Evolutionary conservation across 2,113 vertebrate genomes (phyloP).

Genomic region (Melanotaenia duboulayi): DNA sequence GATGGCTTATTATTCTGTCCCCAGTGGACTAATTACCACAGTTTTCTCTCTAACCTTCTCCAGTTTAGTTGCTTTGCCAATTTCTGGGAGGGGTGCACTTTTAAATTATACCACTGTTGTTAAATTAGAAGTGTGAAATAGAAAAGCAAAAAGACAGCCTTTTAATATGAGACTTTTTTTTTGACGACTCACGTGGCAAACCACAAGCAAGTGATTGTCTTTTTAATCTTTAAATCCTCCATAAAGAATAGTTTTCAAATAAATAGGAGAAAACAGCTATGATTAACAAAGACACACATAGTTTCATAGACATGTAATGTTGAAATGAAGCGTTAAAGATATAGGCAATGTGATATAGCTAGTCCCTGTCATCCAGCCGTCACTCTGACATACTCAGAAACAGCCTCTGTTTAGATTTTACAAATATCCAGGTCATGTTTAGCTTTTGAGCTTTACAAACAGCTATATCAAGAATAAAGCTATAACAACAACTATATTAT

Average conservation of each 20-base stretch:
- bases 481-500: constrained; percentile 57
- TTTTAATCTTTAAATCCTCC: constrained; percentile 77
- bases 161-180: neutral
- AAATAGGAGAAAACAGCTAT: constrained; percentile 78
- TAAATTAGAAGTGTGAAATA: constrained; percentile 34
- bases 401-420: constrained; percentile 47
- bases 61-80: constrained; percentile 71
- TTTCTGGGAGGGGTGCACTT: constrained; percentile 41
- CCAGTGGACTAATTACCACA: constrained; percentile 78
- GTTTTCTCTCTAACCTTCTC: constrained; percentile 73
- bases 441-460: constrained; percentile 43
- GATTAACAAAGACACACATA: constrained; percentile 62
- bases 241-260: constrained; percentile 53
- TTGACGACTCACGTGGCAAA: neutral
- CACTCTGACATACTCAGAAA: constrained; percentile 43
- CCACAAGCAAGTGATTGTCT: constrained; percentile 55
- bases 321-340: constrained; percentile 49
- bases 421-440: constrained; percentile 53
- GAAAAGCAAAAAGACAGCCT: neutral
- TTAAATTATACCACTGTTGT: constrained; percentile 55
- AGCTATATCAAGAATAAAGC: constrained; percentile 69
- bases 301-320: constrained; percentile 61
- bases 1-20: constrained; percentile 71
- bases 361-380: constrained; percentile 72
- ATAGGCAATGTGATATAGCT: constrained; percentile 76